These are phyloP conservation scores for Abscondita cerata DNA, from an alignment of 2,888 invertebrate species.

Conservation along the genomic window DNA sequence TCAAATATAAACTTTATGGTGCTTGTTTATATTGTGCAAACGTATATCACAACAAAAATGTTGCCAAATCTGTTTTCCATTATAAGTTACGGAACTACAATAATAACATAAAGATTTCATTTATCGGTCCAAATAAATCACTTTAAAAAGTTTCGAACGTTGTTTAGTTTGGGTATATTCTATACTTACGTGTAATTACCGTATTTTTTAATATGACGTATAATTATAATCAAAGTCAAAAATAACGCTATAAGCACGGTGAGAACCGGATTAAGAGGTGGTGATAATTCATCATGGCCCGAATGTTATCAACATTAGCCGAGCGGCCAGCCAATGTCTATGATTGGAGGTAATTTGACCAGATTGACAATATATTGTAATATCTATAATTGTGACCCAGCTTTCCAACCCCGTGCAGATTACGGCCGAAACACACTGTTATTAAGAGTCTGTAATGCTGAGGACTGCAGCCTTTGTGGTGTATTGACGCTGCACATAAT, in stretches of 20 bases:
- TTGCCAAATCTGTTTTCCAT: no score
- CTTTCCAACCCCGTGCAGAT: constrained; percentile 54
- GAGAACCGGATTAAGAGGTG: constrained; percentile 48
- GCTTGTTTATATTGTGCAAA: no score
- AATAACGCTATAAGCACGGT: constrained; percentile 17
- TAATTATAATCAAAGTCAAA: constrained; percentile 29
- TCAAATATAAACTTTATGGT: no score
- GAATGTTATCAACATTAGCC: constrained; percentile 54
- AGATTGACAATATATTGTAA: constrained; percentile 56
- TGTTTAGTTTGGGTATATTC: background rate
- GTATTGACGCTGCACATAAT: constrained; percentile 28
- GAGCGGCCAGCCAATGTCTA: constrained; percentile 52
- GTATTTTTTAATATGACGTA: constrained; percentile 11
- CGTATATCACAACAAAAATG: no score
- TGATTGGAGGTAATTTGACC: constrained; percentile 55
- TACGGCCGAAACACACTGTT: constrained; percentile 50
- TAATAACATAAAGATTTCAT: no score
- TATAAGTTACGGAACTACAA: no score
- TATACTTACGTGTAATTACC: constrained; percentile 9
- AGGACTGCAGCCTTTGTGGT: constrained; percentile 37
- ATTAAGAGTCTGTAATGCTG: constrained; percentile 44
- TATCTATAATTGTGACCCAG: constrained; percentile 55
- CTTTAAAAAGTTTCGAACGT: background rate
- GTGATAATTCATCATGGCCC: constrained; percentile 50
- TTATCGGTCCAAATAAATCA: background rate